Percentiles rank a stretch among this genome's conserved stretches.
These are phyloP conservation scores for Anoplopoma fimbria DNA, from an alignment of 2,113 vertebrate genomes.

Conservation along the genomic window DNA sequence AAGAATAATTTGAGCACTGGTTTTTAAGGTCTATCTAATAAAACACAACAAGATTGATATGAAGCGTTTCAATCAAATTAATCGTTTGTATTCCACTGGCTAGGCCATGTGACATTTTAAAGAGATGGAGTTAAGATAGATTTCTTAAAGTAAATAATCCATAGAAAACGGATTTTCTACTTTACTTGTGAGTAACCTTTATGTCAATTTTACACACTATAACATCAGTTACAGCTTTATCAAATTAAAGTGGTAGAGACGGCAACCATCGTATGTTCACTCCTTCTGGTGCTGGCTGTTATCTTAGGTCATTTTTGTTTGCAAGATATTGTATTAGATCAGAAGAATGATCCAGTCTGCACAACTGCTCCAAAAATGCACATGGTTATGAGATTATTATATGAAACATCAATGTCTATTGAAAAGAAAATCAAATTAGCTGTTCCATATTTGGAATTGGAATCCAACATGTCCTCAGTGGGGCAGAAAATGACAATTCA, in stretches of 20 bases:
- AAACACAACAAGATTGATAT: background rate
- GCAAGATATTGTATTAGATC: background rate
- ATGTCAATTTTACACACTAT: background rate
- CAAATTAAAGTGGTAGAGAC: background rate
- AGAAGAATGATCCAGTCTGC: constrained; percentile 6
- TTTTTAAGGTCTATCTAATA: background rate
- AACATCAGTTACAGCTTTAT: background rate
- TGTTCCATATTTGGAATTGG: constrained; percentile 10
- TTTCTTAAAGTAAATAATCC: background rate
- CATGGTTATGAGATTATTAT: background rate
- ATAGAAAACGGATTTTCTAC: background rate
- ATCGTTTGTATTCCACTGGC: background rate
- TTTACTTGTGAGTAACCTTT: background rate
- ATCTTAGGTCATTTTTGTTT: background rate
- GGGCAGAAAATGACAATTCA: constrained; percentile 5
- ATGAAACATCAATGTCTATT: background rate
- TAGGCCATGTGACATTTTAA: background rate
- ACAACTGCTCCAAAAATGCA: background rate
- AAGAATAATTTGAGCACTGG: background rate
- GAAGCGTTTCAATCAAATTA: constrained; percentile 3
- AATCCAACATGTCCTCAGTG: constrained; percentile 15
- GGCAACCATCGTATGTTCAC: background rate
- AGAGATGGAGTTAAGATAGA: background rate
- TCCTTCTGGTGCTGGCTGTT: constrained; percentile 4
- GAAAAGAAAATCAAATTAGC: background rate